A percentile compares a stretch with the other conserved stretches of the same genome.
Evolutionary conservation across 2,113 vertebrate species (phyloP).

Genomic region (Astur gentilis): DNA sequence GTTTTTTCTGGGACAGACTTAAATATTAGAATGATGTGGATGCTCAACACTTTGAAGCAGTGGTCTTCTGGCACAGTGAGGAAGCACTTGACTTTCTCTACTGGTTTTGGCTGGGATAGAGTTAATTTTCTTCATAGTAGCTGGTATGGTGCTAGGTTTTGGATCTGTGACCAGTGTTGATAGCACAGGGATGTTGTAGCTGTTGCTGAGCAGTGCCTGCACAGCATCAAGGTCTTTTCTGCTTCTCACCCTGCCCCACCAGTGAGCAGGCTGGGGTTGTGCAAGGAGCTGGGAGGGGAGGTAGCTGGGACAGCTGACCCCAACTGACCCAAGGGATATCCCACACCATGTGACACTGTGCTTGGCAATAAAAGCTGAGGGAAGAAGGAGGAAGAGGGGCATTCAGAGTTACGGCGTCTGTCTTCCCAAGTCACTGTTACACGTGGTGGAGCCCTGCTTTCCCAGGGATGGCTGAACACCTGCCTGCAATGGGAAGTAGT

Average conservation of each 20-base stretch:
- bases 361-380: neutral
- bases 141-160: neutral
- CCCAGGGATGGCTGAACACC: neutral
- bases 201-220: neutral
- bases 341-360: fast-evolving
- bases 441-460: fast-evolving
- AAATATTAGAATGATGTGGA: neutral
- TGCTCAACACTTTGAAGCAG: neutral
- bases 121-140: neutral
- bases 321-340: neutral
- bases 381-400: neutral
- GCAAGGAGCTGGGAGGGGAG: neutral
- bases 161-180: neutral
- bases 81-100: neutral
- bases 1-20: neutral
- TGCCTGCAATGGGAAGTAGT: neutral
- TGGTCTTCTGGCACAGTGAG: neutral
- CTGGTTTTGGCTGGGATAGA: neutral
- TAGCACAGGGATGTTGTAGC: neutral
- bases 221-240: neutral
- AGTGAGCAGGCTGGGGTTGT: too few species aligned
- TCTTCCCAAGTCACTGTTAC: fast-evolving
- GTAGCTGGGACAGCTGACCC: neutral
- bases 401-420: fast-evolving
- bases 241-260: neutral